phyloP scores from a whole-genome alignment of 2,113 vertebrate genomes.

The Clupea harengus region DNA sequence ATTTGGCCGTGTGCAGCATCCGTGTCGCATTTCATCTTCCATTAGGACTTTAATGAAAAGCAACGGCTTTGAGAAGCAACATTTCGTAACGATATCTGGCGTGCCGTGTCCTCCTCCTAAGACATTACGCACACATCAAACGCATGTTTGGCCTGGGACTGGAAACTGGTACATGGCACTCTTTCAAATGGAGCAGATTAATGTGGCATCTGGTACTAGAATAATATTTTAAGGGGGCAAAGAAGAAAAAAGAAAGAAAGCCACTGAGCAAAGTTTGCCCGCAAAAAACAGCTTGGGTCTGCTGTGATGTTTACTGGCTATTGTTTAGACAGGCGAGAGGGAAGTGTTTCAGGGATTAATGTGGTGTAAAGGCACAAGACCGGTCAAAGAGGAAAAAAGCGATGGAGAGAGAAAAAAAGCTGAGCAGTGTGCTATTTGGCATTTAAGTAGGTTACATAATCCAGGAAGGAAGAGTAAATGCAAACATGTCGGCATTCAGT shows the following conservation, averaged over 20 bases:
- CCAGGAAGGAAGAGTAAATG: slow-evolving; percentile 13
- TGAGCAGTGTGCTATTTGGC: slow-evolving; percentile 23
- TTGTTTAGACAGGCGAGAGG: slow-evolving; percentile 46
- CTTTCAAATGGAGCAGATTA: slow-evolving; percentile 33
- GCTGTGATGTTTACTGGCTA: slow-evolving; percentile 41
- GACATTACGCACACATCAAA: slow-evolving; percentile 7
- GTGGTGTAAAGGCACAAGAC: slow-evolving; percentile 41
- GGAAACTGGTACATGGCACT: background rate
- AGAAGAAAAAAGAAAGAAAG: background rate
- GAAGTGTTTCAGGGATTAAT: slow-evolving; percentile 50
- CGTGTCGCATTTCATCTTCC: background rate
- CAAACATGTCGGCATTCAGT: background rate
- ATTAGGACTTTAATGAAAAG: background rate
- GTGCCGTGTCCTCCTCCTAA: background rate
- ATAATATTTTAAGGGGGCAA: slow-evolving; percentile 24
- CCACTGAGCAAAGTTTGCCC: background rate
- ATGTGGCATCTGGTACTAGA: slow-evolving; percentile 41
- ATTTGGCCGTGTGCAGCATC: background rate
- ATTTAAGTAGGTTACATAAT: slow-evolving; percentile 45
- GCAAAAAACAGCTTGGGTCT: slow-evolving; percentile 36
- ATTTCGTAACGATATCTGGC: background rate
- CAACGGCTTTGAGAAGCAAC: background rate
- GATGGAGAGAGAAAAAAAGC: background rate
- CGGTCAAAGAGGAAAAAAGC: slow-evolving; percentile 25
- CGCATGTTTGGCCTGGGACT: background rate